Base-by-base conservation (phyloP, 1,140 invertebrate genomes). In the Grapholita molesta region DNA sequence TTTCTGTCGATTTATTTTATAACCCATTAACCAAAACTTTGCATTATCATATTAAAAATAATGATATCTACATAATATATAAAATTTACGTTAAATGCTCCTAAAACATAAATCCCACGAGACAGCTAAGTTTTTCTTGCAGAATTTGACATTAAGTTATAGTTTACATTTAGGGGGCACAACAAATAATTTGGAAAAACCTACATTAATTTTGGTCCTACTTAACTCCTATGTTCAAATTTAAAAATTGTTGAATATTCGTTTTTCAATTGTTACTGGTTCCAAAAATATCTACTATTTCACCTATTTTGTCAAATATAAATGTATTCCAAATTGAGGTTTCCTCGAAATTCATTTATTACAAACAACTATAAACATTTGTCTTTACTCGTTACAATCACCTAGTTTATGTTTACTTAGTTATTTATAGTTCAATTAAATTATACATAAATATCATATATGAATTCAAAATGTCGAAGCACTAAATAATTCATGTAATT, bases 11-110 rank as follows among this genome's bases (percentile, higher is more conserved):
- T 89, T 88, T 83, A 85, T 88, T n/a, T 83, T 81, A 79, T 85
- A 89, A 89, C 85, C 85, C 86, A 86, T 79, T 81, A 85, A 84
- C 85, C 74, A 87, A 88, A 87, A 89, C 24, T 61, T 85, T 88
- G 83, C 80, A 88, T 87, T 77, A 79, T 83, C 83, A 85, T 89
- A 91, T 87, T 88, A 89, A 91, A 91, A 89, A 89, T 91, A 91
- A 89, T 86, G 79, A 88, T 87, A 87, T 84, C 80, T 81, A 88
- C 85, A 89, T 89, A 81, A 86, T 84, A 74, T 85, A 83, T 87
- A 84, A 83, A 84, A 70, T 68, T 69, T 82, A 84, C 86, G 83
- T 90, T 91, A 91, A 91, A 91, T 90, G 87, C 89, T 87, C 83
- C 85, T 89, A 89, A 84, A 87, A 88, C 82, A 83, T 85, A 84